Evolutionary conservation across 2,888 invertebrate genomes (phyloP), one percentile per base, ranked within the genome.

Genomic region (Scaptomyza polygonia): DNA sequence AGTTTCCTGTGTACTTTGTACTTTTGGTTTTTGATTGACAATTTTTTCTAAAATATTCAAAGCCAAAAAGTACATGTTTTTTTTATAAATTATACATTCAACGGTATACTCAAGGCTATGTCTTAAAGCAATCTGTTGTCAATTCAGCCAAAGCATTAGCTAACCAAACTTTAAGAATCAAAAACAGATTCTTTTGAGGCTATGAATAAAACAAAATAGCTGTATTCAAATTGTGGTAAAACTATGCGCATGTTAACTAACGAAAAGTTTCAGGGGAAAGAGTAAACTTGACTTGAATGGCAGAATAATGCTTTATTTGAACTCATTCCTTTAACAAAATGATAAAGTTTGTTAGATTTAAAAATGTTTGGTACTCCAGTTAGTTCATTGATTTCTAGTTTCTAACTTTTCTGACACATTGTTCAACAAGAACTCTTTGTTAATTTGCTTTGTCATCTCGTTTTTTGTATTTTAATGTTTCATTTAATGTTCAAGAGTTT

Each of bases 41-140:
- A 40, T 18, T 40, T 18, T 16, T 18, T 48, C 11, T 25, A n/a
- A 36, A 49, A 49, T 49, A 49, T 34, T 49, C 49, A 48, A 18
- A 9, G 39, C 18, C n/a, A n/a, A n/a, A n/a, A n/a, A n/a, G n/a
- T n/a, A n/a, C n/a, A n/a, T n/a, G n/a, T n/a, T n/a, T n/a, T n/a
- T n/a, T n/a, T n/a, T n/a, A n/a, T n/a, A n/a, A 49, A 36, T 34
- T 49, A 34, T 49, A 11, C 49, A 49, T 49, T 34, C 49, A 25
- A 21, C 4, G 34, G n/a, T n/a, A 11, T 4, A 11, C 11, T 34
- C 34, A 49, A 49, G 34, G 49, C 34, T 42, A 5, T 11, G 12
- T 16, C 16, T 39, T 9, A 3, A 3, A 39, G 16, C 3, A 39
- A 14, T 16, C 40, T 49, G 48, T 34, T 5, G 21, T 18, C 32